phyloP scores from a whole-genome alignment of 2,113 vertebrate species.

The Gnathonemus echidnorhynchus region DNA sequence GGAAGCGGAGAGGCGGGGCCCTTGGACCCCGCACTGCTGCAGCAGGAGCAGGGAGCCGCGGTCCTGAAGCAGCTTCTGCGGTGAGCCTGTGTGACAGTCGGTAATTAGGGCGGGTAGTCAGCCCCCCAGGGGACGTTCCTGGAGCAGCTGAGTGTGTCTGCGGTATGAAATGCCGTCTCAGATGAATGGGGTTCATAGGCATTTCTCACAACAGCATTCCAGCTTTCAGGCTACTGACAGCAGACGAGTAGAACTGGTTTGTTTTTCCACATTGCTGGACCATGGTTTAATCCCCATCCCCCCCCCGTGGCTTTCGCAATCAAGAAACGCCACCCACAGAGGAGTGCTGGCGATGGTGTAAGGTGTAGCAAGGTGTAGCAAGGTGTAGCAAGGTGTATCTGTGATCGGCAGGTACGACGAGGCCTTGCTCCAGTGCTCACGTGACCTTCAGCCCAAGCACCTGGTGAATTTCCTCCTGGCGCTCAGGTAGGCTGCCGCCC shows the following conservation, averaged over 20 bases:
- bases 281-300: not conserved
- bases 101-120: not conserved
- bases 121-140: not conserved
- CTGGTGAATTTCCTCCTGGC: constrained; percentile 84
- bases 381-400: no score
- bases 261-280: not conserved
- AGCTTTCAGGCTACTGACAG: not conserved
- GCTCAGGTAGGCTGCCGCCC: constrained; percentile 63
- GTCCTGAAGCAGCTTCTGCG: constrained; percentile 90
- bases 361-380: no score
- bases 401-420: constrained; percentile 77
- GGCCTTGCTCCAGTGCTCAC: constrained; percentile 69
- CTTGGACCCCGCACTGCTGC: constrained; percentile 61
- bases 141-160: not conserved
- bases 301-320: no score
- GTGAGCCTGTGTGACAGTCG: constrained; percentile 48
- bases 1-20: constrained; percentile 37
- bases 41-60: constrained; percentile 67
- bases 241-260: not conserved
- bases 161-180: not conserved
- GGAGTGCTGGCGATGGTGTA: not conserved
- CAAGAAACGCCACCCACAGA: no score
- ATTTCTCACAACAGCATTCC: not conserved
- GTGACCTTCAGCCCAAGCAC: constrained; percentile 85
- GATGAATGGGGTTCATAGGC: not conserved